Evolutionary conservation across 2,888 invertebrate genomes (phyloP).

Genomic region (Amiota mariae): DNA sequence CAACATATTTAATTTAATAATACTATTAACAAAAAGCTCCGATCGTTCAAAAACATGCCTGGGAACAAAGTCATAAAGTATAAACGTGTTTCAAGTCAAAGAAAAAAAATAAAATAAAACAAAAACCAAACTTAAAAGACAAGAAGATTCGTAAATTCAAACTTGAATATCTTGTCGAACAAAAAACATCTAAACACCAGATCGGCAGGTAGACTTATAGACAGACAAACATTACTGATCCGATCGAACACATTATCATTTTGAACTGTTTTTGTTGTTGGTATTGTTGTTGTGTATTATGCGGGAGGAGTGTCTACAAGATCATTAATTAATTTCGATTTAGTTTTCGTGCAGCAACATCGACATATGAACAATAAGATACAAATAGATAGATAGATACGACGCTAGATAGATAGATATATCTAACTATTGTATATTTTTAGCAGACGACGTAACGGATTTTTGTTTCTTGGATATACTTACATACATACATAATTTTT

Average conservation of each 20-base stretch:
- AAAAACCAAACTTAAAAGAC: conserved; percentile 32
- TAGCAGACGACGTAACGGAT: conserved; percentile 24
- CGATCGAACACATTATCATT: too few relatives aligned
- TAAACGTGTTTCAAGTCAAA: conserved; percentile 35
- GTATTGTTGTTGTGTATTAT: conserved; percentile 53
- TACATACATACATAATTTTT: too few relatives aligned
- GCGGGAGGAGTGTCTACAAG: conserved; percentile 63
- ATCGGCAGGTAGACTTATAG: too few relatives aligned
- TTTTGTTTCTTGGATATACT: background rate
- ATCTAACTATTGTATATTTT: conserved; percentile 7
- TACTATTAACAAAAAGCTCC: conserved; percentile 53
- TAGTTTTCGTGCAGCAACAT: conserved; percentile 52
- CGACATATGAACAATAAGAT: background rate
- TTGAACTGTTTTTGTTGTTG: background rate
- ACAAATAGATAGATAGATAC: background rate
- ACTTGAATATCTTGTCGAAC: background rate
- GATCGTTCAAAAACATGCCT: conserved; percentile 47
- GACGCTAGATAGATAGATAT: background rate
- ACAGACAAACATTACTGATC: too few relatives aligned
- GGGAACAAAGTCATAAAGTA: conserved; percentile 55
- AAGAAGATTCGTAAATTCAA: background rate
- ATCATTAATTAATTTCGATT: conserved; percentile 65
- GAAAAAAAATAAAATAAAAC: conserved; percentile 41
- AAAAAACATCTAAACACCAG: conserved; percentile 20
- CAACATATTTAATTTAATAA: conserved; percentile 66